Percentiles rank a stretch among this genome's conserved stretches.
Conservation (phyloP, 2,888 invertebrate genomes). For the Platycnemis pennipes region DNA sequence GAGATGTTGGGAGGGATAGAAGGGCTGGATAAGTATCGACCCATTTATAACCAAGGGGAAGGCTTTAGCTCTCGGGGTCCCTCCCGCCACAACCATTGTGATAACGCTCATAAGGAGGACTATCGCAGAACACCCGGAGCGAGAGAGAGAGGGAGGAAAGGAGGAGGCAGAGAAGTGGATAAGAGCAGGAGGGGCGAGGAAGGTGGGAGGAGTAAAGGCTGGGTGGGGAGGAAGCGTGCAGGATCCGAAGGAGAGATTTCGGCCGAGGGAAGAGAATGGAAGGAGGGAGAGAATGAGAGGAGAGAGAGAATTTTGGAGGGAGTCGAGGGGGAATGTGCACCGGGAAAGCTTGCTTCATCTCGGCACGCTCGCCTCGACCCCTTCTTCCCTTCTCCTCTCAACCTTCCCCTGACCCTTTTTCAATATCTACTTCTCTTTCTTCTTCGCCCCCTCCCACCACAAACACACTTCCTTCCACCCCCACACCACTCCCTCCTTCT, state of each 20-base stretch:
- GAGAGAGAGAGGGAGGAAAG: neutral
- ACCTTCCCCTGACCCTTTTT: neutral
- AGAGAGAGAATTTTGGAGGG: neutral
- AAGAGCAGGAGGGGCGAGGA: neutral
- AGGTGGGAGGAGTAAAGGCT: neutral
- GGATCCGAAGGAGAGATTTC: conserved; percentile 26
- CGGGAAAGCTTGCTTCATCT: conserved; percentile 23
- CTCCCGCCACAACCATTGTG: conserved; percentile 59
- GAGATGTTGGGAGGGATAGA: neutral
- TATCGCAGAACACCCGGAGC: conserved; percentile 64
- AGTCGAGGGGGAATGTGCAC: neutral
- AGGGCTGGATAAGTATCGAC: conserved; percentile 65
- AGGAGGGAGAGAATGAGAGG: neutral
- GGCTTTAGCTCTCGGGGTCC: conserved; percentile 33
- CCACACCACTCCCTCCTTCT: conserved; percentile 70
- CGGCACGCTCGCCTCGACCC: conserved; percentile 32
- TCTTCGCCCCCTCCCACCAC: neutral
- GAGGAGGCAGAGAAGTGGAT: neutral
- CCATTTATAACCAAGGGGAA: conserved; percentile 62
- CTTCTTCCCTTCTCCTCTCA: neutral
- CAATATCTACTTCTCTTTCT: neutral
- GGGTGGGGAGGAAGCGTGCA: conserved; percentile 36
- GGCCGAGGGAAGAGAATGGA: conserved; percentile 19
- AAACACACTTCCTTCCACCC: neutral
- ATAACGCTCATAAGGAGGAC: conserved; percentile 67